Percentiles rank a stretch among this genome's conserved stretches.
Conservation (phyloP, 1,140 invertebrate species). For the Phortica variegata region DNA sequence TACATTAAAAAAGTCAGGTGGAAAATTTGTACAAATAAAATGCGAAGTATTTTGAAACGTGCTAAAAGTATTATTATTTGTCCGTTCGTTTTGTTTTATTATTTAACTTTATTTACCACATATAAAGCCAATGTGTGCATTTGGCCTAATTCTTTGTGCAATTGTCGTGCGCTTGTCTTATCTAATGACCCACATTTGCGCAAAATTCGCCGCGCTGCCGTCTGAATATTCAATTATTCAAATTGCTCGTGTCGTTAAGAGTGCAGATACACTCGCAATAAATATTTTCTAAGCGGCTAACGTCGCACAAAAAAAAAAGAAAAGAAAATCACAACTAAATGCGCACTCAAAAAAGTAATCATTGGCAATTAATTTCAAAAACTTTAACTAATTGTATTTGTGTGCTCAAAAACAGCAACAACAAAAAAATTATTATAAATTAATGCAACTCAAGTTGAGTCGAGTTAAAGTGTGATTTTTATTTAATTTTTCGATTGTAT, state of each 20-base stretch:
- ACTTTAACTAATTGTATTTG: too few species aligned
- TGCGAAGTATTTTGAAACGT: too few species aligned
- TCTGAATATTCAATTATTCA: constrained; percentile 2
- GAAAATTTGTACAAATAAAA: too few species aligned
- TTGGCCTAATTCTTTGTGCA: too few species aligned
- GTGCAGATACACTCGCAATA: constrained; percentile 25
- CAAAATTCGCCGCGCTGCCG: constrained; percentile 10
- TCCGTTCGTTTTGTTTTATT: too few species aligned
- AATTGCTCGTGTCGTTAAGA: not conserved
- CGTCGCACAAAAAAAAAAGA: constrained; percentile 12
- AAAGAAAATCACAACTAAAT: constrained; percentile 14
- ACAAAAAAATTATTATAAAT: not conserved
- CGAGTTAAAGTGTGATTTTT: constrained; percentile 14
- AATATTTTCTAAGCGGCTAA: constrained; percentile 25
- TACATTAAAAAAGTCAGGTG: too few species aligned
- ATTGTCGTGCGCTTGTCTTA: constrained; percentile 8
- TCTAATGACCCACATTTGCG: constrained; percentile 25
- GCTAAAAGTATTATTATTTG: too few species aligned
- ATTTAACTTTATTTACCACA: too few species aligned
- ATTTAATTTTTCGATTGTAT: constrained; percentile 1
- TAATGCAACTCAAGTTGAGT: constrained; percentile 9
- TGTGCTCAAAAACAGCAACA: constrained; percentile 11
- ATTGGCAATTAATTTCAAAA: too few species aligned
- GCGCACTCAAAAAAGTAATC: constrained; percentile 30
- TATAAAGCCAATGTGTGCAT: too few species aligned